These are phyloP conservation scores for Eciton burchellii DNA, from an alignment of 1,140 invertebrate species.

Conservation along the genomic window DNA sequence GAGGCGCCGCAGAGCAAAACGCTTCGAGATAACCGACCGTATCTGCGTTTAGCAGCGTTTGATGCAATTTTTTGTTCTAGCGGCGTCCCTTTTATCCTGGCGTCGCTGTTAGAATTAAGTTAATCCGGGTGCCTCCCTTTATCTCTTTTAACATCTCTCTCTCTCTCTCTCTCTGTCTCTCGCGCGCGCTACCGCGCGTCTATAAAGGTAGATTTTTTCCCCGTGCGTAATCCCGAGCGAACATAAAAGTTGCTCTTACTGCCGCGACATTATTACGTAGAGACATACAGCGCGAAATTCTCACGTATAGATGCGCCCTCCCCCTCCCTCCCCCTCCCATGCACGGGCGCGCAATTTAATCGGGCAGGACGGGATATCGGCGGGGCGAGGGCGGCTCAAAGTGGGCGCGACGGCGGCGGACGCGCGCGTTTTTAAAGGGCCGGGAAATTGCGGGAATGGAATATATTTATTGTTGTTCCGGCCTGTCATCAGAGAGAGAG, in stretches of 20 bases:
- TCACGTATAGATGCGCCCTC: neutral
- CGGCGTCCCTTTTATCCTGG: slow-evolving; percentile 47
- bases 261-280: slow-evolving; percentile 53
- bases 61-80: slow-evolving; percentile 35
- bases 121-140: slow-evolving; percentile 31
- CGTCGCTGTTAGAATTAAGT: slow-evolving; percentile 57
- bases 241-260: slow-evolving; percentile 57
- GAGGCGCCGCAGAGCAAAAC: too few species aligned
- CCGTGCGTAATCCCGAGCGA: slow-evolving; percentile 50
- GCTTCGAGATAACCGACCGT: slow-evolving; percentile 41
- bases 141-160: neutral
- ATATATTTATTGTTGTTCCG: slow-evolving; percentile 45
- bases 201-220: slow-evolving; percentile 58
- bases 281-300: slow-evolving; percentile 48
- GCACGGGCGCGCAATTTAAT: slow-evolving; percentile 39
- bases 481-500: neutral
- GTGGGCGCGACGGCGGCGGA: slow-evolving; percentile 20
- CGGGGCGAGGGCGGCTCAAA: neutral
- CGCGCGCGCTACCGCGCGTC: neutral
- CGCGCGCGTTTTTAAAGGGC: slow-evolving; percentile 38
- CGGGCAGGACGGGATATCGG: neutral
- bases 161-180: neutral
- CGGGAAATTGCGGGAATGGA: slow-evolving; percentile 32
- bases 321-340: too few species aligned
- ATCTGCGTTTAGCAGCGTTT: slow-evolving; percentile 46